Percentiles rank a stretch among this genome's conserved stretches.
These are phyloP conservation scores for Drosophila ezoana DNA, from an alignment of 2,888 invertebrate genomes.

Conservation along the genomic window DNA sequence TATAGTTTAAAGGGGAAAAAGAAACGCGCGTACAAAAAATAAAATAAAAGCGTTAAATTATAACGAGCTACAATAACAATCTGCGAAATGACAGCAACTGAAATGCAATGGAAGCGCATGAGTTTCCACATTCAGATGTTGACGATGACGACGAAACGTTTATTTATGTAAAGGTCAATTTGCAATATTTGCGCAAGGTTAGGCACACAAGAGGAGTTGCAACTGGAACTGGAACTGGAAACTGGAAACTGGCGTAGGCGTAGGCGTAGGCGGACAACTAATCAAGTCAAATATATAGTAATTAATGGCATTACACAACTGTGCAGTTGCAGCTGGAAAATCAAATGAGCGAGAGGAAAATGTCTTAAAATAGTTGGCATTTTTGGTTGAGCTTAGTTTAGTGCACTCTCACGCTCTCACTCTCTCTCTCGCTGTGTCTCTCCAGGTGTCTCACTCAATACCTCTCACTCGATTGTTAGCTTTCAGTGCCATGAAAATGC, in stretches of 20 bases:
- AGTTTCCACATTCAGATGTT: conserved; percentile 53
- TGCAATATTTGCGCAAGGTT: conserved; percentile 76
- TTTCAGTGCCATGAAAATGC: conserved; percentile 36
- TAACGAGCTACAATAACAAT: conserved; percentile 26
- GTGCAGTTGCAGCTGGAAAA: neutral
- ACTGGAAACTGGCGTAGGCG: conserved; percentile 3
- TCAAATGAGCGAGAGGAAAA: conserved; percentile 8
- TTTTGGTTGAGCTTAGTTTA: conserved; percentile 43
- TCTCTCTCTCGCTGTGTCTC: neutral
- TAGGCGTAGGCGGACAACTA: conserved; percentile 2
- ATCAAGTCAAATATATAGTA: conserved; percentile 25
- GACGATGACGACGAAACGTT: conserved; percentile 39
- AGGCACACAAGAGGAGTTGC: conserved; percentile 41
- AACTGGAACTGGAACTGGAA: conserved; percentile 15
- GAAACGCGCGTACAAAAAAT: conserved; percentile 34
- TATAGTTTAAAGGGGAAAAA: conserved; percentile 6
- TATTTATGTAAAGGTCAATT: conserved; percentile 77
- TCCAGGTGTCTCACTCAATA: neutral
- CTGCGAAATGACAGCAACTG: conserved; percentile 2
- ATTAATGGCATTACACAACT: conserved; percentile 39
- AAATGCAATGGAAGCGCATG: conserved; percentile 43
- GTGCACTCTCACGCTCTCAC: neutral
- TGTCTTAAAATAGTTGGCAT: conserved; percentile 38
- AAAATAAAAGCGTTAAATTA: conserved; percentile 44
- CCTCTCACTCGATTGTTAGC: neutral